These are phyloP conservation scores for Neopelma chrysocephalum DNA, from an alignment of 2,797 vertebrate genomes.

Conservation along the genomic window DNA sequence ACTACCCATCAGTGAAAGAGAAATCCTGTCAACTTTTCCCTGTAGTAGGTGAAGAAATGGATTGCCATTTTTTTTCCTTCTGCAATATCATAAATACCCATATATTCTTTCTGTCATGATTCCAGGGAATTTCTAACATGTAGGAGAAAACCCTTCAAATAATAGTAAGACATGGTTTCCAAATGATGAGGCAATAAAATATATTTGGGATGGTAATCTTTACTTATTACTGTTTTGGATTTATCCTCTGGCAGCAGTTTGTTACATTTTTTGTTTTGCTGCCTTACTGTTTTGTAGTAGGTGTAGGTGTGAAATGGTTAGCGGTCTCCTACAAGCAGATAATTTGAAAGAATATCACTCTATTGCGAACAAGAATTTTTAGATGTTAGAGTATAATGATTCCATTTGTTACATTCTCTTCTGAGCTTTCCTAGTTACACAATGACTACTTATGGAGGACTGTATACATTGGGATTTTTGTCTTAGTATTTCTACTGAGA, in stretches of 20 bases:
- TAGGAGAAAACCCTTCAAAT: not conserved
- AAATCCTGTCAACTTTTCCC: not conserved
- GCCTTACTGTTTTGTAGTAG: not conserved
- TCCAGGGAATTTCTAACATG: not conserved
- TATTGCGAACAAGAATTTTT: not conserved
- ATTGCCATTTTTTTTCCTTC: not conserved
- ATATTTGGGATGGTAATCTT: not conserved
- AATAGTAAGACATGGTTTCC: not conserved
- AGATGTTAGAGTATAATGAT: not conserved
- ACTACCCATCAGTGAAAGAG: not conserved
- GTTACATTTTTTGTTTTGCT: not conserved
- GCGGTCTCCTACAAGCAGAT: not conserved
- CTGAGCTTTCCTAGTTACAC: not conserved
- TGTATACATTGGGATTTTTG: rapidly evolving
- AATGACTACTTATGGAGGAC: not conserved
- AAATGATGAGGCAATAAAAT: not conserved
- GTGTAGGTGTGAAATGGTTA: rapidly evolving
- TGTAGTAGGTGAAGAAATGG: not conserved
- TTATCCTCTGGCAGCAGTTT: not conserved
- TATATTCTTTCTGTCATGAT: not conserved
- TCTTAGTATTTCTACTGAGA: not conserved
- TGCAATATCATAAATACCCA: not conserved
- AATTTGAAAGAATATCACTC: not conserved
- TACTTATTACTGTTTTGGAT: not conserved
- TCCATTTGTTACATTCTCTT: not conserved